A percentile compares a stretch with the other conserved stretches of the same genome.
Evolutionary conservation across 2,797 vertebrate genomes (phyloP).

Genomic region (Threskiornis aethiopicus): DNA sequence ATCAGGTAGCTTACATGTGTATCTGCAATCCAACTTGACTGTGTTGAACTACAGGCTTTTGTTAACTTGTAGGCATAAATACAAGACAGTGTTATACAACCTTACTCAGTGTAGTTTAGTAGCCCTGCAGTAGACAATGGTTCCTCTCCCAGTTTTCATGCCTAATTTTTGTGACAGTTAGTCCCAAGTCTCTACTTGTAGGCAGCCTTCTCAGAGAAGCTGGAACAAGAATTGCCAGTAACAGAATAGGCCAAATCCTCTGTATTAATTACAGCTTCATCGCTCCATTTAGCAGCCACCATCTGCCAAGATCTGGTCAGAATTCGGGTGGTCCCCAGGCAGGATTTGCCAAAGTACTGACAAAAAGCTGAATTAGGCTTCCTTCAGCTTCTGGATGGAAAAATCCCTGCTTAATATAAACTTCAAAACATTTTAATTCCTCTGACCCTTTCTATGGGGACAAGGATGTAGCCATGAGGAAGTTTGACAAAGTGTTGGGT

Average conservation of each 20-base stretch:
- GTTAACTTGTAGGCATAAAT: background rate
- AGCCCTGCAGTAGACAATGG: background rate
- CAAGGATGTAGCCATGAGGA: background rate
- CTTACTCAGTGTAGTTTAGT: background rate
- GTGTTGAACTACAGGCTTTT: background rate
- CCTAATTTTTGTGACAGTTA: background rate
- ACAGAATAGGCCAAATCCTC: background rate
- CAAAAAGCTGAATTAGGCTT: background rate
- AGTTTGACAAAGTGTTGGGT: rapidly evolving
- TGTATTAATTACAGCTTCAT: background rate
- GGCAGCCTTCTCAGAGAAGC: background rate
- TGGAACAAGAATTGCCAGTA: background rate
- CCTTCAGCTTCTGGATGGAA: background rate
- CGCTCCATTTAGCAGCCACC: background rate
- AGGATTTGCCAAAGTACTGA: background rate
- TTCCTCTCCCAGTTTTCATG: background rate
- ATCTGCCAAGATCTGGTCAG: background rate
- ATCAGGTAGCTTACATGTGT: background rate
- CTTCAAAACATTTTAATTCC: background rate
- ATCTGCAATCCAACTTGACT: background rate
- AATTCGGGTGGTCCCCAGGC: background rate
- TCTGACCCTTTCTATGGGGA: background rate
- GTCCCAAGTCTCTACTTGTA: background rate
- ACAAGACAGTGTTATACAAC: background rate
- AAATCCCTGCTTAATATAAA: background rate